A percentile compares a stretch with the other conserved stretches of the same genome.
These are phyloP conservation scores for Colletes gigas DNA, from an alignment of 1,140 invertebrate species.

Conservation along the genomic window DNA sequence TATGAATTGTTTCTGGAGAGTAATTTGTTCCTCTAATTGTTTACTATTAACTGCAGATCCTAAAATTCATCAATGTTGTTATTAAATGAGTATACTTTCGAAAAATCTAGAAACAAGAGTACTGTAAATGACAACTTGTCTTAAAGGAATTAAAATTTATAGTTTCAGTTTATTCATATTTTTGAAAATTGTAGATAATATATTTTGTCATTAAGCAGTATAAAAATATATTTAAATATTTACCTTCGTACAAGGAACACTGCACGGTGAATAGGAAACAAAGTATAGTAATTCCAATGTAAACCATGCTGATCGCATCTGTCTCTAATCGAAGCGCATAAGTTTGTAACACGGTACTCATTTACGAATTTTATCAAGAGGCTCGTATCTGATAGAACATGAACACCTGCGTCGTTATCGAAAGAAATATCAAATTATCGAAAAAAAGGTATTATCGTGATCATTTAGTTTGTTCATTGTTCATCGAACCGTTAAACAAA, in stretches of 20 bases:
- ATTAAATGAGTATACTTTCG: too few relatives aligned
- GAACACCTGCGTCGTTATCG: constrained; percentile 45
- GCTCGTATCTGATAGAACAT: constrained; percentile 38
- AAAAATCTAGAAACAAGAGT: too few relatives aligned
- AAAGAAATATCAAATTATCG: constrained; percentile 13
- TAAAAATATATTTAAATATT: not conserved
- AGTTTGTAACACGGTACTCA: not conserved
- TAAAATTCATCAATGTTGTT: not conserved
- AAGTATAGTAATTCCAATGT: not conserved
- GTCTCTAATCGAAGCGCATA: not conserved
- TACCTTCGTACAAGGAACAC: not conserved
- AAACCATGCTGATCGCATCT: not conserved
- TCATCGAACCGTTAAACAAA: not conserved
- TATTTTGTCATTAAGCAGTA: not conserved
- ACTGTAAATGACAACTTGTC: too few relatives aligned
- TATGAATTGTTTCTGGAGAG: not conserved
- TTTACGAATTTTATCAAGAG: not conserved
- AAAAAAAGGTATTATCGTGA: not conserved
- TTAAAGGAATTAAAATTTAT: too few relatives aligned
- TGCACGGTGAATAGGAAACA: not conserved
- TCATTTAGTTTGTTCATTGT: not conserved
- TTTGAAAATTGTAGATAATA: too few relatives aligned
- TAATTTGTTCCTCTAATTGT: not conserved
- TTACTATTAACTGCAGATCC: not conserved
- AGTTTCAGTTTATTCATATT: too few relatives aligned